Evolutionary conservation across 2,888 invertebrate species (phyloP), one percentile per base, ranked within the genome.

Genomic region (Gymnocheta viridis): DNA sequence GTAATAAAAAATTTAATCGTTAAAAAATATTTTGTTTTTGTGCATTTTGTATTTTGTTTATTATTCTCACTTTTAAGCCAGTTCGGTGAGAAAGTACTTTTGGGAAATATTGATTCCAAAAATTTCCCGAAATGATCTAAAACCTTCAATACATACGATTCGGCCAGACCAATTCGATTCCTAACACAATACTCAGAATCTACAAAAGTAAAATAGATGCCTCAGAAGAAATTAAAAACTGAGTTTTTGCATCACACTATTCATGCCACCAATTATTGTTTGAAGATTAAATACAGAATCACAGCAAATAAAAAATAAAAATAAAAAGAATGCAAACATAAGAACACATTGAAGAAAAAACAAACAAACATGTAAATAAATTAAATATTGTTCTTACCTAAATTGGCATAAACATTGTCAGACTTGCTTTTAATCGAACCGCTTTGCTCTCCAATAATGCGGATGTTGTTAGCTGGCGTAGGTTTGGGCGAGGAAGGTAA

Each of bases 331-430:
- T n/a, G 41, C 19, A n/a, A 44, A 62, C 4, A 41, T 17, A n/a
- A 29, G n/a, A 27, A n/a, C 32, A 62, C 4, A 41, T 17, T 12
- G 22, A 10, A 27, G 32, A 27, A 27, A 2, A 58, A 67, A 41
- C 6, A 49, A n/a, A 44, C 4, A 19, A 49, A 17, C 38, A 54
- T 24, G 17, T 49, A 70, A 49, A 44, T 73, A 66, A 60, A 49
- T 54, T 56, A 62, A 41, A 27, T 62, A 47, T 69, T 72, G 82
- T 85, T 93, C 93, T 94, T 93, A 92, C 97, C 96, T 94, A 93
- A 91, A 93, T 97, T 97, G 86, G 96, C 96, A 92, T 97, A 97
- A 89, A 96, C 95, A 87, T 94, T 95, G 87, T 94, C 94, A 87
- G 93, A 93, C 86, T 91, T 91, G 81, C 91, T 91, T 88, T 91